Evolutionary conservation across 2,113 vertebrate genomes (phyloP).

Genomic region (Bubalus kerabau): DNA sequence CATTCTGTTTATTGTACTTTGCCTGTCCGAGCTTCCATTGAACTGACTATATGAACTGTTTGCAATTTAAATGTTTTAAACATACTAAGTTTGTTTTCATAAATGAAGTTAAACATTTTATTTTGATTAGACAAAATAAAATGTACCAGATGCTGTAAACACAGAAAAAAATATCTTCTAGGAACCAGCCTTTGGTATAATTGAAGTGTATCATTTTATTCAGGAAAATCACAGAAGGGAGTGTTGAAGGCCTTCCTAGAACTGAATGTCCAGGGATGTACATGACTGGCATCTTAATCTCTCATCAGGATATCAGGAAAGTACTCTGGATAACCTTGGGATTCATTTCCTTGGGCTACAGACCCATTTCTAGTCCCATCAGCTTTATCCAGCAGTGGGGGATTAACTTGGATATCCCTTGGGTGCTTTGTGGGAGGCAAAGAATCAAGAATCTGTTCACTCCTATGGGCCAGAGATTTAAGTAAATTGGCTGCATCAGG

Average conservation of each 20-base stretch:
- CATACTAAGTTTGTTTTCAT: neutral
- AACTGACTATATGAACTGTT: neutral
- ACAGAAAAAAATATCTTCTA: neutral
- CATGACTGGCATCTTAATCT: neutral
- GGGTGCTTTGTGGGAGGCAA: neutral
- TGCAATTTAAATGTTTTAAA: constrained; percentile 5
- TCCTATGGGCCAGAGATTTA: neutral
- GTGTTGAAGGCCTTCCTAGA: neutral
- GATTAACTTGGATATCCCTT: neutral
- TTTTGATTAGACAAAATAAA: neutral
- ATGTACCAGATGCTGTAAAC: neutral
- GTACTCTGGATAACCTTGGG: neutral
- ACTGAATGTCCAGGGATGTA: neutral
- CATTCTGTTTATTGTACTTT: neutral
- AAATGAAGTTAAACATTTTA: neutral
- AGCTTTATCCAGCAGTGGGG: neutral
- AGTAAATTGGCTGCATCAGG: neutral
- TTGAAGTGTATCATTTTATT: neutral
- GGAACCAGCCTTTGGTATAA: neutral
- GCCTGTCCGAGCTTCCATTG: neutral
- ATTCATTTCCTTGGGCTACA: neutral
- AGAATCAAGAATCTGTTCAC: neutral
- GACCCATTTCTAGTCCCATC: neutral
- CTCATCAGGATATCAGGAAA: neutral
- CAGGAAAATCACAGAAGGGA: neutral